Base-by-base conservation (phyloP, 2,797 vertebrate genomes). In the Cossypha niveicapilla region DNA sequence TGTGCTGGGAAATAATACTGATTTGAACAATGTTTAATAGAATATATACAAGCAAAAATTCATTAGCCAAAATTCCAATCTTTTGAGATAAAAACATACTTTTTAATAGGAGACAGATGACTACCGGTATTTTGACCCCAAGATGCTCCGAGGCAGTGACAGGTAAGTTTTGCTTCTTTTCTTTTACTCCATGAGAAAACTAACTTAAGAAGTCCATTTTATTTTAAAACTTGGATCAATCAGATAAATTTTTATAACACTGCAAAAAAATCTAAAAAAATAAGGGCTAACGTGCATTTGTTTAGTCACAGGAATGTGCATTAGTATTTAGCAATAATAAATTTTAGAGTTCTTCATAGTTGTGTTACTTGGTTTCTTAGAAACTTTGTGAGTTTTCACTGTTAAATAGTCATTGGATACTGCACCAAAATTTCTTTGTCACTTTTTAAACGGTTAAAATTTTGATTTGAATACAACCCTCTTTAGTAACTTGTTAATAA, bases 41-140 rank as follows among this genome's bases (percentile, higher is more conserved):
- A 71, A 74, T 30, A 37, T 28, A 39, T 56, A 80, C 13, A 66
- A 71, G 44, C 56, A 91, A 72, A 77, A 82, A 34, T 45, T 62
- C 8, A 9, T 79, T 68, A 65, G 65, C 41, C 66, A 74, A 60
- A 76, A 61, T 77, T 79, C 53, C 14, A 2, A 0, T 48, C 25
- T 82, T 95, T 67, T 91, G 66, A 88, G 25, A 25, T 76, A 45
- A 87, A 81, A 78, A 10, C 21, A 1, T 90, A 17, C 89, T 93
- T 93, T 96, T 96, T 87, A 97, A 74, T 95, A 99, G 99, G 99
- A 99, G 96, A 99, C 99, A 1, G 99, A 99, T 94, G 99, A 99
- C 89, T 99, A 99, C 96, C 98, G 99, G 80, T 99, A 99, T 97
- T 99, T 99, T 94, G 99, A 99, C 97, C 99, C 99, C 56, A 99